Evolutionary conservation across 2,888 invertebrate genomes (phyloP).

Genomic region (Melangyna quadrimaculata): DNA sequence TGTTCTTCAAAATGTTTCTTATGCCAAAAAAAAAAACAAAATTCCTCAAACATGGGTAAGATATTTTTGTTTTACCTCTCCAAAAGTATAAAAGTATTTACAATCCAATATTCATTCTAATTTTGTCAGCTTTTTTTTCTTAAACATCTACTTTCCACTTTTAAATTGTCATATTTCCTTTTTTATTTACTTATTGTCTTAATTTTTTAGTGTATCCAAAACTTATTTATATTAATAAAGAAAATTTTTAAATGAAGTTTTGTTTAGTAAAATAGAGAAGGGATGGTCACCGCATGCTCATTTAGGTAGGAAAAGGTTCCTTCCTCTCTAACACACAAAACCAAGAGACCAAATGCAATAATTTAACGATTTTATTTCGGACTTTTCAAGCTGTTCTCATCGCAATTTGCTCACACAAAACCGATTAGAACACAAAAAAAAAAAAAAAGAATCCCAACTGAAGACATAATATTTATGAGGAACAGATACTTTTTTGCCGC

Average conservation of each 20-base stretch:
- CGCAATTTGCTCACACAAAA: conserved; percentile 50
- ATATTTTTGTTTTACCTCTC: too few relatives aligned
- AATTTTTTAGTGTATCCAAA: too few relatives aligned
- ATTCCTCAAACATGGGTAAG: too few relatives aligned
- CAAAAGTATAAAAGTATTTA: too few relatives aligned
- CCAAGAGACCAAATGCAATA: conserved; percentile 49
- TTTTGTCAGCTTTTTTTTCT: too few relatives aligned
- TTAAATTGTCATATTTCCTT: too few relatives aligned
- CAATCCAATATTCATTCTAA: too few relatives aligned
- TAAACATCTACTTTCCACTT: too few relatives aligned
- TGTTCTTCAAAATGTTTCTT: too few relatives aligned
- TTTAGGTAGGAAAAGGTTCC: neutral
- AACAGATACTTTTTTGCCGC: conserved; percentile 57
- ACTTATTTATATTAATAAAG: too few relatives aligned
- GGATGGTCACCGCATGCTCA: neutral
- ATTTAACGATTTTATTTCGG: conserved; percentile 69
- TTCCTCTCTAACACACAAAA: neutral
- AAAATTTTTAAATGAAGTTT: neutral
- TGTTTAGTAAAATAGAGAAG: neutral
- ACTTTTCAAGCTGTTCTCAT: conserved; percentile 62
- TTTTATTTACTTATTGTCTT: too few relatives aligned
- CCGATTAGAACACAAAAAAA: neutral
- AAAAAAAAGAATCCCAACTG: conserved; percentile 13
- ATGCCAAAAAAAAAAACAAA: too few relatives aligned
- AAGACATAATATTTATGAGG: conserved; percentile 52